Evolutionary conservation across 1,140 invertebrate genomes (phyloP).

Genomic region (Pseudomyrmex cubaensis): DNA sequence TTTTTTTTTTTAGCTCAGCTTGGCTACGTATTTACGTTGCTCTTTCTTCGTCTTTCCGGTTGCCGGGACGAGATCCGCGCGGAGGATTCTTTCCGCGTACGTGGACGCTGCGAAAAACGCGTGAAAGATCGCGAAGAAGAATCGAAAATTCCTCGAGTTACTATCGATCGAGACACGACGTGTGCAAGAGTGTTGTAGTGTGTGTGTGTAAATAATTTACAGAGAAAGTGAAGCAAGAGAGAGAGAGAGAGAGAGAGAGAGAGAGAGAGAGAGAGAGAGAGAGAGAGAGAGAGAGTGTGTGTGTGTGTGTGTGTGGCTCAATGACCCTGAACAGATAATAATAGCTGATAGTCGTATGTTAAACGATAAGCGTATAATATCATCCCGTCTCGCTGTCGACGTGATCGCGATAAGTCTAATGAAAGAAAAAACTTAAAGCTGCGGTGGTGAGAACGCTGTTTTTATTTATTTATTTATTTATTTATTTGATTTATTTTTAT

Average conservation of each 20-base stretch:
- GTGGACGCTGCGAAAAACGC: no score
- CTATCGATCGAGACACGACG: slow-evolving; percentile 42
- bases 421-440: background rate
- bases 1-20: slow-evolving; percentile 12
- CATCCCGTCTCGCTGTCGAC: slow-evolving; percentile 19
- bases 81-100: background rate
- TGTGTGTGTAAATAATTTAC: slow-evolving; percentile 31
- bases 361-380: slow-evolving; percentile 7
- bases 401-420: slow-evolving; percentile 17
- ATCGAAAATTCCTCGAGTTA: slow-evolving; percentile 62
- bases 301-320: no score
- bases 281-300: background rate
- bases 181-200: slow-evolving; percentile 3
- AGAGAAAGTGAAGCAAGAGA: slow-evolving; percentile 6
- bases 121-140: slow-evolving; percentile 5
- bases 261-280: background rate
- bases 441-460: slow-evolving; percentile 3
- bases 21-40: slow-evolving; percentile 65
- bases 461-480: background rate
- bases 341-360: slow-evolving; percentile 51
- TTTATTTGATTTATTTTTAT: background rate
- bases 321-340: slow-evolving; percentile 60
- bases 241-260: slow-evolving; percentile 22
- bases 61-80: slow-evolving; percentile 19
- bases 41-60: slow-evolving; percentile 65